A percentile compares a stretch with the other conserved stretches of the same genome.
These are phyloP conservation scores for Lonchura striata DNA, from an alignment of 2,113 vertebrate genomes.

Conservation along the genomic window DNA sequence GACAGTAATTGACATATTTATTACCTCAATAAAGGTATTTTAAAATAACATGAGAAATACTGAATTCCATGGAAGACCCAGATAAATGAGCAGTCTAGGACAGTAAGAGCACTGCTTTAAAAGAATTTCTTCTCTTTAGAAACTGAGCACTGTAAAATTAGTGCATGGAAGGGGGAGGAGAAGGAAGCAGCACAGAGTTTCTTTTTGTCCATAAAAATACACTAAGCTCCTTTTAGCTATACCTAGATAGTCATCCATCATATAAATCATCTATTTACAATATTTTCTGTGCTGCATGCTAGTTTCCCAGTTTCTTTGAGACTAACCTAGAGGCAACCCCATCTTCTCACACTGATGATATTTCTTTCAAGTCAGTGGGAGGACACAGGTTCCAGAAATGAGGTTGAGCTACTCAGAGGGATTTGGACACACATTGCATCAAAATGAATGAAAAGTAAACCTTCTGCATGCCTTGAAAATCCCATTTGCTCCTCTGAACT, in stretches of 20 bases:
- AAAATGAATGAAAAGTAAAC: slow-evolving; percentile 31
- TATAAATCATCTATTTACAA: slow-evolving; percentile 16
- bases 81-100: neutral
- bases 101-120: neutral
- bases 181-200: neutral
- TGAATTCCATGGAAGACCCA: neutral
- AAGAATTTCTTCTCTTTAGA: neutral
- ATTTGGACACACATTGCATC: slow-evolving; percentile 17
- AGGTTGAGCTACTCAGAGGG: slow-evolving; percentile 5
- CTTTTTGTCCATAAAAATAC: neutral
- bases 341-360: neutral
- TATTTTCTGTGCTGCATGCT: neutral
- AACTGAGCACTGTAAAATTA: neutral
- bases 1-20: neutral
- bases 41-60: neutral
- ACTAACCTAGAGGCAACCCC: neutral
- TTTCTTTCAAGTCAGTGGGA: slow-evolving; percentile 39
- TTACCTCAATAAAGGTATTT: neutral
- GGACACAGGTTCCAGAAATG: neutral
- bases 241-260: neutral
- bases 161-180: accelerated
- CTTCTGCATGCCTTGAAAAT: neutral
- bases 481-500: slow-evolving; percentile 34
- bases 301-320: slow-evolving; percentile 12
- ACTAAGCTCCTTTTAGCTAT: neutral